Conservation (phyloP, 2,797 vertebrate genomes). For the Hylomyscus alleni region DNA sequence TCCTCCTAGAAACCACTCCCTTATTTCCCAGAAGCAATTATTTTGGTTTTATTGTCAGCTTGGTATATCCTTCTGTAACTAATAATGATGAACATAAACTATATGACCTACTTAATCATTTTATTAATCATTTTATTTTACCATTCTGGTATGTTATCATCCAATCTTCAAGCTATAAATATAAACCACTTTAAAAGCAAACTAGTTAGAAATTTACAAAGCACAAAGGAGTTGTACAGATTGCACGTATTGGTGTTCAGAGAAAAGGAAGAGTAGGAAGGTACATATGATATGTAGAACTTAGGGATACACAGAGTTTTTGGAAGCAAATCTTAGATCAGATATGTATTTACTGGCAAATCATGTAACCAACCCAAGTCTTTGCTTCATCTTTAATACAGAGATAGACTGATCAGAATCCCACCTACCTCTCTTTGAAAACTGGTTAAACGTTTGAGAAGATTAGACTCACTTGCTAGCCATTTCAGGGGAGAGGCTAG, state of each 20-base stretch:
- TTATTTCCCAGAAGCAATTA: not conserved
- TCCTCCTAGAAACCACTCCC: not conserved
- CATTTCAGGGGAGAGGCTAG: not conserved
- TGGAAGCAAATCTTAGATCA: not conserved
- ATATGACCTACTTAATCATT: not conserved
- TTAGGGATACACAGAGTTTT: not conserved
- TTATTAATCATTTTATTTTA: not conserved
- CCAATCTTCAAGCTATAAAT: not conserved
- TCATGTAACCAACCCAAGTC: not conserved
- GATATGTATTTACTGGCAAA: not conserved
- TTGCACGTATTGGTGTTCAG: not conserved
- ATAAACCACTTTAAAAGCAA: slow-evolving; percentile 20
- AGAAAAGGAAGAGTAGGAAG: not conserved
- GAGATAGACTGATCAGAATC: not conserved
- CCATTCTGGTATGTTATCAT: not conserved
- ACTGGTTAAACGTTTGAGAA: not conserved
- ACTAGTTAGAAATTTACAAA: slow-evolving; percentile 21
- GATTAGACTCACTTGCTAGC: not conserved
- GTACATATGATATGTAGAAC: not conserved
- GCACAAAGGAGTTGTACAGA: not conserved
- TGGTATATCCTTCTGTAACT: not conserved
- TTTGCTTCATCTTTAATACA: not conserved
- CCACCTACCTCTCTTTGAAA: not conserved
- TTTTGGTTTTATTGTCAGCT: slow-evolving; percentile 9
- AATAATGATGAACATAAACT: slow-evolving; percentile 32